phyloP scores from a whole-genome alignment of 2,797 vertebrate genomes.

The Clarias fuscus region DNA sequence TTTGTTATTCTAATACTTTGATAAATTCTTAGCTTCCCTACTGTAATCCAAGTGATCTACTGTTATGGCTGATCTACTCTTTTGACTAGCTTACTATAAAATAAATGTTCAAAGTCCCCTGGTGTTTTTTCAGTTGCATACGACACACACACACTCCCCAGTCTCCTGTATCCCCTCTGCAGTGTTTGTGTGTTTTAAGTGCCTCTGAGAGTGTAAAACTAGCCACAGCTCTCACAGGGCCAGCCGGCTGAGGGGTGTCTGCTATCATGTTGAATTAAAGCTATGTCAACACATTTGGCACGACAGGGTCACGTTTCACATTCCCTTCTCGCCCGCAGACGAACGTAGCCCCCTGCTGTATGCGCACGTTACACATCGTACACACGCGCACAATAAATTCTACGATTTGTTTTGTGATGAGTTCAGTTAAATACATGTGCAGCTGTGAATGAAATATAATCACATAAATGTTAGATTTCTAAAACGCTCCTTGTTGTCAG shows the following conservation, averaged over 20 bases:
- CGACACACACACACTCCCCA: too few relatives aligned
- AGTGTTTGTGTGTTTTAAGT: constrained; percentile 78
- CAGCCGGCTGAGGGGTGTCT: constrained; percentile 75
- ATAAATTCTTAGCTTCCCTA: neutral
- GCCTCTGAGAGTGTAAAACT: constrained; percentile 78
- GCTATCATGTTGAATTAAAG: constrained; percentile 81
- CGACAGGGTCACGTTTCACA: constrained; percentile 71
- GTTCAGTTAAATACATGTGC: constrained; percentile 16
- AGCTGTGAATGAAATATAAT: constrained; percentile 56
- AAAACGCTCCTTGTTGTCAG: constrained; percentile 53
- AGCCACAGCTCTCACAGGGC: constrained; percentile 68
- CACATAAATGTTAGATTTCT: constrained; percentile 45
- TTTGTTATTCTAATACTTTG: neutral
- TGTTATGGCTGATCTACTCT: neutral
- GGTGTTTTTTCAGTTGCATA: neutral
- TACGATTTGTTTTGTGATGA: neutral
- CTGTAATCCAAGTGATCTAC: neutral
- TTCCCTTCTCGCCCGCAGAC: constrained; percentile 61
- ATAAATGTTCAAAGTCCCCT: constrained; percentile 7
- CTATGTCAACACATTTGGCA: constrained; percentile 80
- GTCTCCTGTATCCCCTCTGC: constrained; percentile 37
- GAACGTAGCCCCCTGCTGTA: constrained; percentile 58
- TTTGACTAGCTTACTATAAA: neutral
- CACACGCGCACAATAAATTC: constrained; percentile 48
- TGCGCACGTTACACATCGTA: constrained; percentile 46